phyloP scores from a whole-genome alignment of 2,797 vertebrate genomes.

The Cygnus olor region DNA sequence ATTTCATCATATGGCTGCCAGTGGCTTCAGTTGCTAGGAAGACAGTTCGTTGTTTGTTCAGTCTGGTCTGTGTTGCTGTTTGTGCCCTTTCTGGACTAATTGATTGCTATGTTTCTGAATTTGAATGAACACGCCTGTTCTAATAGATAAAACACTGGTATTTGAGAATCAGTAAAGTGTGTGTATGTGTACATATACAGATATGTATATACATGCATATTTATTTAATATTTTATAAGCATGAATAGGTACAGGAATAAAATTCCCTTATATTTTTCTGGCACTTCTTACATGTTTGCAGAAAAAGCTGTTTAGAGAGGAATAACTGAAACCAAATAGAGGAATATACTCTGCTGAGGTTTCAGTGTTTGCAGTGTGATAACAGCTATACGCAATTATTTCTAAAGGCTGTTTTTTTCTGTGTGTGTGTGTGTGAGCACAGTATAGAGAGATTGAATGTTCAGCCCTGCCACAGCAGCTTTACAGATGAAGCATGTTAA shows the following conservation, averaged over 20 bases:
- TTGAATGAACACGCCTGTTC: fast-evolving
- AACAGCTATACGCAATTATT: background rate
- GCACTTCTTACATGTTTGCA: background rate
- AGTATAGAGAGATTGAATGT: background rate
- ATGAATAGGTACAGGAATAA: background rate
- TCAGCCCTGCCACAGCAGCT: background rate
- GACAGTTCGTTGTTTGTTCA: background rate
- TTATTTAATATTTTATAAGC: background rate
- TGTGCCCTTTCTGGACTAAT: background rate
- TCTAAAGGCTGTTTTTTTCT: background rate
- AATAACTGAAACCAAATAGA: background rate
- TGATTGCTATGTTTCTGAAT: background rate
- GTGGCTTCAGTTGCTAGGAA: conserved; percentile 24
- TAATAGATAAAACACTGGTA: background rate
- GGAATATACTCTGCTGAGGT: fast-evolving
- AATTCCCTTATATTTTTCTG: background rate
- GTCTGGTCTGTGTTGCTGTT: background rate
- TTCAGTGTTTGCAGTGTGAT: background rate
- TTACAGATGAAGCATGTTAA: background rate
- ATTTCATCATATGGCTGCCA: conserved; percentile 8
- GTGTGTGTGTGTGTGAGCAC: background rate
- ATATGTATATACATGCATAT: fast-evolving
- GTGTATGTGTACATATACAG: background rate
- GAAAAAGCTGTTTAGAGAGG: background rate
- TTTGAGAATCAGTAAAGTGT: background rate